Conservation (phyloP, 2,113 vertebrate species). For the Xenopus laevis region DNA sequence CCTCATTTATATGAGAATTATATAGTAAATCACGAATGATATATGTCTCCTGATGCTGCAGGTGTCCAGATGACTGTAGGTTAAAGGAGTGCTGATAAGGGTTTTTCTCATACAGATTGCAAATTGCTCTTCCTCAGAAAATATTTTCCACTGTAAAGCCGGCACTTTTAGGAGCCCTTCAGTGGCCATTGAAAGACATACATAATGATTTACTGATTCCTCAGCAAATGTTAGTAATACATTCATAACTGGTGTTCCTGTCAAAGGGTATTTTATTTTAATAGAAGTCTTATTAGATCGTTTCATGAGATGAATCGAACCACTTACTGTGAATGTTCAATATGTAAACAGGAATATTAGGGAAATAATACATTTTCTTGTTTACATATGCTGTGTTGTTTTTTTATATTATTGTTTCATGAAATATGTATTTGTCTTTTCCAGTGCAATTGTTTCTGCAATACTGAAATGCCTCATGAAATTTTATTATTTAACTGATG, state of each 20-base stretch:
- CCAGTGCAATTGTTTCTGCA: constrained; percentile 74
- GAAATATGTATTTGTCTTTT: background rate
- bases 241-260: constrained; percentile 14
- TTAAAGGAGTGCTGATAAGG: constrained; percentile 5
- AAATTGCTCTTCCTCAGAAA: background rate
- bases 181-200: background rate
- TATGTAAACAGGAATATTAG: background rate
- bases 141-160: background rate
- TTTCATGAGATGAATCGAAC: constrained; percentile 18
- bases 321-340: constrained; percentile 6
- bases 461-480: constrained; percentile 74
- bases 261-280: constrained; percentile 25
- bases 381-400: background rate
- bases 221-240: constrained; percentile 27
- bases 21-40: background rate
- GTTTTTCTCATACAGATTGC: constrained; percentile 8
- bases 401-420: background rate
- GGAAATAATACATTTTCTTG: background rate
- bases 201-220: constrained; percentile 7
- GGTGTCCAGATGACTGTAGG: background rate
- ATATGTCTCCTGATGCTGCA: background rate
- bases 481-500: constrained; percentile 76
- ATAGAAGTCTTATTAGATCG: constrained; percentile 12
- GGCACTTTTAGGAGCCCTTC: constrained; percentile 11
- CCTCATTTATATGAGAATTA: constrained; percentile 25